Evolutionary conservation across 2,888 invertebrate species (phyloP).

Genomic region (Drosophila engyochracea): DNA sequence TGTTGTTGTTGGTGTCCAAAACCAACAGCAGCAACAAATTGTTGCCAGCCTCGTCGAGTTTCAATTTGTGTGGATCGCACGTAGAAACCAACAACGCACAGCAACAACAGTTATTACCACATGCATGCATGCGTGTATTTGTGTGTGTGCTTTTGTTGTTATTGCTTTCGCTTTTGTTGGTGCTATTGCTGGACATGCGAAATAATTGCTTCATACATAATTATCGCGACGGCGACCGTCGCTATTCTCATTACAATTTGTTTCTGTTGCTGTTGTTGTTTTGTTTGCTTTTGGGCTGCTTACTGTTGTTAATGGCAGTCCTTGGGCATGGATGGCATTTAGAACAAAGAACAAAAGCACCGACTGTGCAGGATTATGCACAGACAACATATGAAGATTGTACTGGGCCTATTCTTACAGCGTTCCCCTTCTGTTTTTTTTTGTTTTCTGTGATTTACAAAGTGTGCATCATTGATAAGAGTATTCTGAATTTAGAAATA

Average conservation of each 20-base stretch:
- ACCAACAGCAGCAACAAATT: slow-evolving; percentile 46
- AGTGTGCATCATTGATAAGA: neutral
- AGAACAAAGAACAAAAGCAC: slow-evolving; percentile 5
- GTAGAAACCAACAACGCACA: slow-evolving; percentile 40
- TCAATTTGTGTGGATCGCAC: slow-evolving; percentile 75
- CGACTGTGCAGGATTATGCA: neutral
- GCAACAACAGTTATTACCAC: slow-evolving; percentile 26
- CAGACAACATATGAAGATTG: slow-evolving; percentile 1
- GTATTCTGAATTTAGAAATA: neutral
- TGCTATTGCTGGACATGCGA: slow-evolving; percentile 70
- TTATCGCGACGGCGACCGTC: slow-evolving; percentile 54
- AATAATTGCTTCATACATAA: slow-evolving; percentile 80
- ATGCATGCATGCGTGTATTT: slow-evolving; percentile 15
- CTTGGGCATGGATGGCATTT: slow-evolving; percentile 7
- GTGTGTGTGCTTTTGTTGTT: slow-evolving; percentile 23
- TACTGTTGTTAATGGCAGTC: slow-evolving; percentile 29
- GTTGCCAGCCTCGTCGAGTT: slow-evolving; percentile 66
- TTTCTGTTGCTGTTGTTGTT: slow-evolving; percentile 17
- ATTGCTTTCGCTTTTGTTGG: slow-evolving; percentile 42
- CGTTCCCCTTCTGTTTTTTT: neutral
- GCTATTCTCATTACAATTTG: slow-evolving; percentile 27
- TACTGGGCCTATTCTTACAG: neutral
- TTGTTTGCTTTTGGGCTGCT: slow-evolving; percentile 23
- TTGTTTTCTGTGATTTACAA: neutral
- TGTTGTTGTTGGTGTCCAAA: slow-evolving; percentile 41